phyloP scores from a whole-genome alignment of 2,888 invertebrate species.

The Napeogenes inachia region DNA sequence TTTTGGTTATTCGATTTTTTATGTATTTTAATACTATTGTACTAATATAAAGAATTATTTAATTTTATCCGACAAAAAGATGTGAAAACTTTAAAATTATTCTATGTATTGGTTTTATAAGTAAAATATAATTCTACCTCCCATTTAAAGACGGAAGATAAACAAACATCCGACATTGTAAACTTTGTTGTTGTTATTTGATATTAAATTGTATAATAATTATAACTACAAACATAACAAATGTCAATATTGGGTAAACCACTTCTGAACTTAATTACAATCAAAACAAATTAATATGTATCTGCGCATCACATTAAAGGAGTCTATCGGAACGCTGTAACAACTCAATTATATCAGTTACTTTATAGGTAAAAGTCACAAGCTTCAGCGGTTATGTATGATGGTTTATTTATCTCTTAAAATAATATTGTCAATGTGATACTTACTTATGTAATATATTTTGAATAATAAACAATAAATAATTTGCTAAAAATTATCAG shows the following conservation, averaged over 20 bases:
- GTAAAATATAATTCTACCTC: not conserved
- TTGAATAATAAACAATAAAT: no score
- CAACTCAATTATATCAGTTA: constrained; percentile 30
- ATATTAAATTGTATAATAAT: constrained; percentile 29
- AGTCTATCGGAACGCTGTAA: constrained; percentile 32
- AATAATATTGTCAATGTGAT: no score
- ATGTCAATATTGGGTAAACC: constrained; percentile 28
- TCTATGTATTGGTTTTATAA: no score
- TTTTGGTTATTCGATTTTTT: no score
- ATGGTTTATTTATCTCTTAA: no score
- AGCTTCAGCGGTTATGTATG: not conserved
- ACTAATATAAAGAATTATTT: no score
- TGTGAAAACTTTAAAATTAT: no score
- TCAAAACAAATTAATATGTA: constrained; percentile 39
- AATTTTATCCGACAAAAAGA: no score
- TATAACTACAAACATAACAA: constrained; percentile 28
- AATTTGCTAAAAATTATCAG: no score
- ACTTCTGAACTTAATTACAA: constrained; percentile 33
- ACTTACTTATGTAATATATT: no score
- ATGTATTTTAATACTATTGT: no score
- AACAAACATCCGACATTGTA: constrained; percentile 11
- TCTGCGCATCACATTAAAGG: constrained; percentile 33
- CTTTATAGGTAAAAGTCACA: constrained; percentile 8
- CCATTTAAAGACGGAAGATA: not conserved
- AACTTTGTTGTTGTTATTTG: constrained; percentile 16